These are phyloP conservation scores for Paratrypauchen microcephalus DNA, from an alignment of 2,797 vertebrate species.

Conservation along the genomic window DNA sequence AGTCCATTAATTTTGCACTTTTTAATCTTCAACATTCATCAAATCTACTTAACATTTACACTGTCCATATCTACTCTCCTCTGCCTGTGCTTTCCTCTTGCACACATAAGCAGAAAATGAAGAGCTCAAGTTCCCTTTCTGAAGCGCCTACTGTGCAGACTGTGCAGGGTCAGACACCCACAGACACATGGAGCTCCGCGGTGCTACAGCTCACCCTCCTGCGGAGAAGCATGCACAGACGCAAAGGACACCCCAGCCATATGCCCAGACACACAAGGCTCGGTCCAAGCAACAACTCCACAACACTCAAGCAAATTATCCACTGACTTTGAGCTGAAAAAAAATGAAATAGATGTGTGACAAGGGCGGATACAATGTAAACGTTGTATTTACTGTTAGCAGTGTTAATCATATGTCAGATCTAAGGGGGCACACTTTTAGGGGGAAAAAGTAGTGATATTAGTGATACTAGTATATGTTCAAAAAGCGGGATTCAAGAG, in stretches of 20 bases:
- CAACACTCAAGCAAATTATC: conserved; percentile 14
- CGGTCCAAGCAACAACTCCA: conserved; percentile 31
- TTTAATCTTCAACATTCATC: not conserved
- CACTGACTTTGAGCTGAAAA: conserved; percentile 5
- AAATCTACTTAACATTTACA: conserved; percentile 4
- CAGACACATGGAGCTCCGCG: conserved; percentile 45
- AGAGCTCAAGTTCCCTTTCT: conserved; percentile 27
- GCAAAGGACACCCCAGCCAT: conserved; percentile 45
- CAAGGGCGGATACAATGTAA: not conserved
- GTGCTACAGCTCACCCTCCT: conserved; percentile 17
- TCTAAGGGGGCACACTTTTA: no score
- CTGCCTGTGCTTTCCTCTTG: not conserved
- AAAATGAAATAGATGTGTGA: not conserved
- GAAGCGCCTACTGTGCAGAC: conserved; percentile 35
- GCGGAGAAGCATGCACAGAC: conserved; percentile 36
- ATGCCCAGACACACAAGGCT: conserved; percentile 33
- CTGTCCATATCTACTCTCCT: not conserved
- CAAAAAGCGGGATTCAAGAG: no score
- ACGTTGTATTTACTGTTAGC: not conserved
- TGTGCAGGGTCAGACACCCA: conserved; percentile 38
- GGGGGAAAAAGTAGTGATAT: no score
- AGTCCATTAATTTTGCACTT: not conserved
- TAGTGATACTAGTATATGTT: no score
- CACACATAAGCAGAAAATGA: conserved; percentile 20
- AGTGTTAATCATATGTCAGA: not conserved